These are phyloP conservation scores for Turritopsis rubra DNA, from an alignment of 30 jellyfish, hydroid and myxozoan genomes.

Conservation along the genomic window DNA sequence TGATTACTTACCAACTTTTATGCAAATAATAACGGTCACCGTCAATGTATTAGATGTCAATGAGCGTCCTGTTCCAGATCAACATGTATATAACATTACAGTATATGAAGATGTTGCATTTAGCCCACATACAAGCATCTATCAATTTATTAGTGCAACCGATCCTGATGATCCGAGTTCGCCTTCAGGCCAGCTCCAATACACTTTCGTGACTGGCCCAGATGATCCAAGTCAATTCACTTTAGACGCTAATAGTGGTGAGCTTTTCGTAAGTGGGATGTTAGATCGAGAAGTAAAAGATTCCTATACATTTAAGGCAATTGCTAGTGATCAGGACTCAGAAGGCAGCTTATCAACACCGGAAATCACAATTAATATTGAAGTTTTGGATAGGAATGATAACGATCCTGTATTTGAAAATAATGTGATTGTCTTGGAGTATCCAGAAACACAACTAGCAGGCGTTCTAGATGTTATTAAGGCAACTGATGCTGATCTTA, in stretches of 20 bases:
- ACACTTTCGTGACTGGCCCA: background rate
- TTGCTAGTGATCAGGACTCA: constrained; percentile 71
- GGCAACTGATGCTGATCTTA: constrained; percentile 49
- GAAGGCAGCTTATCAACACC: constrained; percentile 52
- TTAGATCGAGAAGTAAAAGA: constrained; percentile 78
- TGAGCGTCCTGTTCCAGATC: constrained; percentile 68
- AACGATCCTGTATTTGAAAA: constrained; percentile 50
- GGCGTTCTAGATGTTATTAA: background rate
- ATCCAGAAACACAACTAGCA: constrained; percentile 3
- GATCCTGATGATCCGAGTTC: constrained; percentile 42
- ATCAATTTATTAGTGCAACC: constrained; percentile 21
- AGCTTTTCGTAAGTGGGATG: constrained; percentile 19
- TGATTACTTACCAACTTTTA: constrained; percentile 46
- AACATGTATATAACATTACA: constrained; percentile 6
- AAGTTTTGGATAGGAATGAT: constrained; percentile 62
- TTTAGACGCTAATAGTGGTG: constrained; percentile 1
- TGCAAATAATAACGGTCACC: constrained; percentile 45
- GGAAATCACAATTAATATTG: constrained; percentile 39
- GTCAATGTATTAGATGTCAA: constrained; percentile 64
- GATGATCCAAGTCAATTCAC: constrained; percentile 6
- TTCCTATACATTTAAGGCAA: constrained; percentile 43
- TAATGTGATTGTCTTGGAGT: background rate
- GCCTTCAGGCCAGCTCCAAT: constrained; percentile 10
- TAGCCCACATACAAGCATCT: constrained; percentile 11
- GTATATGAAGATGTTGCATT: constrained; percentile 2